Evolutionary conservation across 2,888 invertebrate genomes (phyloP).

Genomic region (Synanthedon vespiformis): DNA sequence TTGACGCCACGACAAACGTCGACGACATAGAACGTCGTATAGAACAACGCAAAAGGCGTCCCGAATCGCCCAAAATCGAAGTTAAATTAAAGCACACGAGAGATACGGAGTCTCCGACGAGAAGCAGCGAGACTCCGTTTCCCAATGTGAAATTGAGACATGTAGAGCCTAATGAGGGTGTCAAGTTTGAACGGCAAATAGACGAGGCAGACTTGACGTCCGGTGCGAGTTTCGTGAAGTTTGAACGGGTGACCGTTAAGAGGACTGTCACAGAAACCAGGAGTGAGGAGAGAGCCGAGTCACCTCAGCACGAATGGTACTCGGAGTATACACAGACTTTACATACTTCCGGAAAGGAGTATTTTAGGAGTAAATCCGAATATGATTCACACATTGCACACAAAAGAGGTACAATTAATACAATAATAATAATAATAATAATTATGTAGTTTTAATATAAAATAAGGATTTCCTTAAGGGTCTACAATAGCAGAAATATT

Average conservation of each 20-base stretch:
- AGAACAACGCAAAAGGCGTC: conserved; percentile 67
- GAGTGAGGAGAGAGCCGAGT: conserved; percentile 48
- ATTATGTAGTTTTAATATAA: too few species aligned
- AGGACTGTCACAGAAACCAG: conserved; percentile 71
- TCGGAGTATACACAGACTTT: conserved; percentile 63
- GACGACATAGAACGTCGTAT: conserved; percentile 72
- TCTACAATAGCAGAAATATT: too few species aligned
- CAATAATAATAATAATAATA: too few species aligned
- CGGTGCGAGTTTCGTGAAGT: conserved; percentile 76
- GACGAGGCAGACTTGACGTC: conserved; percentile 76
- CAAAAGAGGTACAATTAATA: conserved; percentile 79
- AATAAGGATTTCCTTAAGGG: too few species aligned
- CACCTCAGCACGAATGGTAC: conserved; percentile 61
- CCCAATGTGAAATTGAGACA: conserved; percentile 62
- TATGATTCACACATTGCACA: conserved; percentile 89
- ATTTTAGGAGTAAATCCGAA: conserved; percentile 82
- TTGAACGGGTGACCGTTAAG: conserved; percentile 76
- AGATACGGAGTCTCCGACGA: conserved; percentile 60
- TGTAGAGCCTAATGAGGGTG: conserved; percentile 42
- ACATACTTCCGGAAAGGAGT: conserved; percentile 78
- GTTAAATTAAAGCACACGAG: conserved; percentile 71
- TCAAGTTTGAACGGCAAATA: conserved; percentile 45
- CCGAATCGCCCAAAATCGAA: conserved; percentile 71
- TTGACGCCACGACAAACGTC: conserved; percentile 64
- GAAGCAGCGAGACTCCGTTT: conserved; percentile 43